Conservation (phyloP, 2,888 invertebrate genomes). For the Lacanobia wlatinum region DNA sequence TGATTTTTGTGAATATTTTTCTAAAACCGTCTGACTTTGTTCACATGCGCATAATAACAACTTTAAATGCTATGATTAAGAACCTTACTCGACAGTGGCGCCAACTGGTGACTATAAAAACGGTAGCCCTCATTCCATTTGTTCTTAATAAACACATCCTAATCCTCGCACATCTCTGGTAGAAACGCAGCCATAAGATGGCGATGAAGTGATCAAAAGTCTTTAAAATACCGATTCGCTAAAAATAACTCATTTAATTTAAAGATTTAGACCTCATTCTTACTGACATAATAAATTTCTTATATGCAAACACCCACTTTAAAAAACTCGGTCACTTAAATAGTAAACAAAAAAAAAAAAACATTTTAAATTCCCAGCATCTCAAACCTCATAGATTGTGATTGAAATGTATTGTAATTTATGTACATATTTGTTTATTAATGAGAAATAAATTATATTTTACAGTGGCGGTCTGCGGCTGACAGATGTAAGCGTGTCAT, state of each 20-base stretch:
- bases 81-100: no score
- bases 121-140: no score
- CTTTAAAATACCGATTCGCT: no score
- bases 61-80: no score
- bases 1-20: no score
- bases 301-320: neutral
- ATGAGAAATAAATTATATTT: conserved; percentile 48
- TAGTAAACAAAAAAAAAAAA: neutral
- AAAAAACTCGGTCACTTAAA: neutral
- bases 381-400: conserved; percentile 22
- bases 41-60: no score
- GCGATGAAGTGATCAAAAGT: no score
- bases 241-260: neutral
- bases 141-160: no score
- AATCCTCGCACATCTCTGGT: no score
- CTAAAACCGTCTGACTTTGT: no score
- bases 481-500: conserved; percentile 31
- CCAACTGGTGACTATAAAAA: no score
- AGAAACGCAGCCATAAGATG: no score
- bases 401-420: conserved; percentile 61
- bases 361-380: conserved; percentile 15
- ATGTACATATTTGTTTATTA: conserved; percentile 57
- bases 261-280: neutral
- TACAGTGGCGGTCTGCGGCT: conserved; percentile 21
- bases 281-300: neutral